Evolutionary conservation across 2,797 vertebrate species (phyloP).

Genomic region (Acanthurus leucopareius): DNA sequence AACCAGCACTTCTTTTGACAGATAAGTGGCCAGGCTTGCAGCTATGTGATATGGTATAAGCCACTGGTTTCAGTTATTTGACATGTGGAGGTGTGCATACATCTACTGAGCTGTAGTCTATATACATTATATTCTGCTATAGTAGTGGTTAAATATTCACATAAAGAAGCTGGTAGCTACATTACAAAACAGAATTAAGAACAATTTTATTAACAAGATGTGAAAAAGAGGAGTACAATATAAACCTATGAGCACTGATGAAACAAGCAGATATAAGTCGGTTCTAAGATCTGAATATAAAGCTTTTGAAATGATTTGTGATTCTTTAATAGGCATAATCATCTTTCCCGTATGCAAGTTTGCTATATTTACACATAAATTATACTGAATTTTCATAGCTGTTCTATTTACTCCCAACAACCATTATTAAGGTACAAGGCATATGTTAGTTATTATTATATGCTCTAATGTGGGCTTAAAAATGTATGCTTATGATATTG

Average conservation of each 20-base stretch:
- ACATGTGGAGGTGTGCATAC: conserved; percentile 46
- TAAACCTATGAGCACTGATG: not conserved
- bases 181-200: not conserved
- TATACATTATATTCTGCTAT: not conserved
- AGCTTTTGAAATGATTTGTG: too few species aligned
- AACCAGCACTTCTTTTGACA: conserved; percentile 74
- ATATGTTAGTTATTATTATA: not conserved
- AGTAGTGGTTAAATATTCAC: conserved; percentile 1
- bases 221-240: not conserved
- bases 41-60: conserved; percentile 64
- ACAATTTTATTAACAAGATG: not conserved
- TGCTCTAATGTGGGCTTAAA: not conserved
- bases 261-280: too few species aligned
- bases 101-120: conserved; percentile 26
- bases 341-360: too few species aligned
- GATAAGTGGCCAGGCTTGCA: conserved; percentile 71
- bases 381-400: too few species aligned
- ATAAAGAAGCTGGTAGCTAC: conserved; percentile 1
- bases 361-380: too few species aligned
- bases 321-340: too few species aligned
- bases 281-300: too few species aligned
- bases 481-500: not conserved
- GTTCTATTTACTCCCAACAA: too few species aligned
- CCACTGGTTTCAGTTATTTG: conserved; percentile 55
- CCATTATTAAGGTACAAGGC: not conserved